Evolutionary conservation across 2,888 invertebrate genomes (phyloP).

Genomic region (Fragum fragum): DNA sequence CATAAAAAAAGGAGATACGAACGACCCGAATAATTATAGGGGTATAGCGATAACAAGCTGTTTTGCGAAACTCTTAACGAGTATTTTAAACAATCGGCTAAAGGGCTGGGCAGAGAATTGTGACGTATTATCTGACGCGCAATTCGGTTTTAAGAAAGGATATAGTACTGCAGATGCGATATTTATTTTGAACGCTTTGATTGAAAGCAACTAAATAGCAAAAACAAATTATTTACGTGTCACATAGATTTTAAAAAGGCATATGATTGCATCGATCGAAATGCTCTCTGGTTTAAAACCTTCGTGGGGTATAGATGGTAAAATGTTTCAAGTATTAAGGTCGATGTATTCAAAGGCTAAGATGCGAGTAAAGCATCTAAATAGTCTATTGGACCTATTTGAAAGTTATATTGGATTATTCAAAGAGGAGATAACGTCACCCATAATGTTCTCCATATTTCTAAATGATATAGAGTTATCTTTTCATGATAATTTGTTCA

Average conservation of each 20-base stretch:
- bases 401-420: no score
- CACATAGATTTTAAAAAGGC: not conserved
- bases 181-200: not conserved
- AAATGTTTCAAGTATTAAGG: not conserved
- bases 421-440: no score
- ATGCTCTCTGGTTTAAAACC: not conserved
- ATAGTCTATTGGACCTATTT: not conserved
- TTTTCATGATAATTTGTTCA: no score
- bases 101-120: not conserved
- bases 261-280: not conserved
- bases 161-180: not conserved
- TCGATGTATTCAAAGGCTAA: not conserved
- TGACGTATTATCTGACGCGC: slow-evolving; percentile 12
- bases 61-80: slow-evolving; percentile 13
- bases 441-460: no score
- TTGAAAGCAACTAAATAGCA: not conserved
- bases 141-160: slow-evolving; percentile 1
- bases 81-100: slow-evolving; percentile 11
- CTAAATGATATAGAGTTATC: no score
- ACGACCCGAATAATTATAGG: slow-evolving; percentile 8
- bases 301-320: not conserved
- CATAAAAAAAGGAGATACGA: not conserved
- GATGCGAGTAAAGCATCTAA: not conserved
- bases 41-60: slow-evolving; percentile 7
- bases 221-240: not conserved